Percentiles rank a stretch among this genome's conserved stretches.
Conservation (phyloP, 2,113 vertebrate genomes). For the Hirundichthys speculiger region DNA sequence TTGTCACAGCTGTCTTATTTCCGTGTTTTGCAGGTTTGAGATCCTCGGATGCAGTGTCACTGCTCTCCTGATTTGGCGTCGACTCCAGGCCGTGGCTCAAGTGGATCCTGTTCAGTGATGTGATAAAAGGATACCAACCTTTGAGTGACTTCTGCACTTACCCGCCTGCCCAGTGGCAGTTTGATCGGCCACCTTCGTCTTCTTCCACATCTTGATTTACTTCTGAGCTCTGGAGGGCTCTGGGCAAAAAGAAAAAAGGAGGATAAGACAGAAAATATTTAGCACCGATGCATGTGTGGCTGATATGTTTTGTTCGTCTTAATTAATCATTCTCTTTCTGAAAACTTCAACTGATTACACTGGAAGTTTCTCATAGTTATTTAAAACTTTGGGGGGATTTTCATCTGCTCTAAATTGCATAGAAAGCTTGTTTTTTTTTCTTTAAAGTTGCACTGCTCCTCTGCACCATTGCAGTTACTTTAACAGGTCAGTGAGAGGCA, state of each 20-base stretch:
- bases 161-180: conserved; percentile 80
- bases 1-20: background rate
- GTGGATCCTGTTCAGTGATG: conserved; percentile 7
- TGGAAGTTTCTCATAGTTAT: background rate
- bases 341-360: conserved; percentile 1
- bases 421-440: background rate
- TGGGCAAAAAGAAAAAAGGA: conserved; percentile 26
- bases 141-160: conserved; percentile 61
- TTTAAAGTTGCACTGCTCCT: background rate
- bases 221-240: conserved; percentile 46
- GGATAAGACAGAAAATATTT: conserved; percentile 4
- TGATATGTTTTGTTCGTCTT: conserved; percentile 1
- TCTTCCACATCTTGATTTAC: conserved; percentile 71
- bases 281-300: background rate
- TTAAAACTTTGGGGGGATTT: background rate
- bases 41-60: conserved; percentile 1
- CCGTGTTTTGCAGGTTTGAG: background rate
- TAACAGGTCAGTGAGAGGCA: conserved; percentile 52
- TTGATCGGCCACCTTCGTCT: conserved; percentile 74
- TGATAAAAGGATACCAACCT: conserved; percentile 26
- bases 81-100: background rate
- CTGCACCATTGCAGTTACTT: conserved; percentile 40
- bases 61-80: background rate
- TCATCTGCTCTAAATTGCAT: background rate
- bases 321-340: conserved; percentile 8